Evolutionary conservation across 2,797 vertebrate species (phyloP), one percentile per base, ranked within the genome.

Genomic region (Gallinago stenura): DNA sequence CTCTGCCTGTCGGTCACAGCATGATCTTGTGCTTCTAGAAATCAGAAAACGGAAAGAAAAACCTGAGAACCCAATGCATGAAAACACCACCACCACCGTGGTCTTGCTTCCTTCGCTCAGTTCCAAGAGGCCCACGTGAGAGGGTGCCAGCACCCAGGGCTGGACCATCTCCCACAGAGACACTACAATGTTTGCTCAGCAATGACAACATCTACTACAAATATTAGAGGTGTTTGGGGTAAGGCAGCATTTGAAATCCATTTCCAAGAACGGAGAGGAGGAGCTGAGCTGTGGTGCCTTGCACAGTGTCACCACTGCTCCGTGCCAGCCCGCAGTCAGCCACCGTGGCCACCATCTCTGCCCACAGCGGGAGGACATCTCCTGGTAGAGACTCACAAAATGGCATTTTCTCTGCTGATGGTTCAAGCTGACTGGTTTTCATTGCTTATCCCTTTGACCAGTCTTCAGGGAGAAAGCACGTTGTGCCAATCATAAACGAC

Each of bases 261-360:
- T 24, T 30, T 61, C 7, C 35, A 53, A 45, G 30, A 33, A 51
- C 0, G 51, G 31, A 69, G 56, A 43, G 66, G 33, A 39, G 20
- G 65, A 57, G 56, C 37, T 43, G 43, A 24, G 54, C 33, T 9
- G 37, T 5, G 20, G 35, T 22, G 37, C n/a, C 51, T 37, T 1
- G 31, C 30, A 10, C 30, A 50, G 53, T 58, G 26, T 12, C 68
- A 2, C 35, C 15, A 26, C n/a, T 3, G 3, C 58, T 13, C 48
- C 2, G 5, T 4, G 31, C 37, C 54, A 5, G 24, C 84, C 70
- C 5, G 6, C 9, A 7, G 24, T 6, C 24, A 22, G 83, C 9
- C 2, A 4, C 0, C 0, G 33, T 4, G 43, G 26, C 76, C 18
- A 4, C 0, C 0, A 41, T 6, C 53, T 21, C 76, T 80, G 56